Evolutionary conservation across 2,797 vertebrate species (phyloP), one percentile per base, ranked within the genome.

Genomic region (Diplodus sargus): DNA sequence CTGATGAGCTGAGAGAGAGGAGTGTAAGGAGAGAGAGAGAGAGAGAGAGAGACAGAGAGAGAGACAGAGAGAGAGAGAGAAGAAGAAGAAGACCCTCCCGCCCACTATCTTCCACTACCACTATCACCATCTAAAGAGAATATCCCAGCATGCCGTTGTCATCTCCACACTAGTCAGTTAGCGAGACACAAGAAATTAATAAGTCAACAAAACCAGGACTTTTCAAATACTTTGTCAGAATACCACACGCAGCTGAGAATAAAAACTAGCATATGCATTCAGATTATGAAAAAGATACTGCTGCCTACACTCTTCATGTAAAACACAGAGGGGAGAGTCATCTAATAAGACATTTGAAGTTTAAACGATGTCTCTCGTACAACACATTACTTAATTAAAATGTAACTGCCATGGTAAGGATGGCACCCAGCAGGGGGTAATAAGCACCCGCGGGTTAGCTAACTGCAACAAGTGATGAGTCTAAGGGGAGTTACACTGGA

Each of bases 181-280:
- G 89, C 90, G 82, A 86, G 90, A 94, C 78, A 91, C 89, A 87
- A 91, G 90, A 87, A 93, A 95, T 95, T 94, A 95, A 94, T 94
- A 95, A 94, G 91, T 94, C 90, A 94, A 92, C 91, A 92, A 92
- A 94, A 90, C 82, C 43, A 75, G 81, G 84, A 83, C 66, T 88
- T 93, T 86, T 92, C 76, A 92, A 93, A 91, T 84, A 92, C 51
- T 42, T 59, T 85, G 82, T 90, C 85, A 89, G 51, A 61, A 71
- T 65, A 65, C 30, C 81, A 77, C 78, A 80, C n/a, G 66, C 43
- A 81, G 43, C 73, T 73, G 79, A 81, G 81, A 91, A 86, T 78
- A 89, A 91, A 87, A 85, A 87, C 25, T 61, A 81, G 71, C 60
- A 87, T 79, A 77, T 82, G 85, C 62, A 83, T 76, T 80, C 74